These are phyloP conservation scores for Hipparchia semele DNA, from an alignment of 2,888 invertebrate genomes.

Conservation along the genomic window DNA sequence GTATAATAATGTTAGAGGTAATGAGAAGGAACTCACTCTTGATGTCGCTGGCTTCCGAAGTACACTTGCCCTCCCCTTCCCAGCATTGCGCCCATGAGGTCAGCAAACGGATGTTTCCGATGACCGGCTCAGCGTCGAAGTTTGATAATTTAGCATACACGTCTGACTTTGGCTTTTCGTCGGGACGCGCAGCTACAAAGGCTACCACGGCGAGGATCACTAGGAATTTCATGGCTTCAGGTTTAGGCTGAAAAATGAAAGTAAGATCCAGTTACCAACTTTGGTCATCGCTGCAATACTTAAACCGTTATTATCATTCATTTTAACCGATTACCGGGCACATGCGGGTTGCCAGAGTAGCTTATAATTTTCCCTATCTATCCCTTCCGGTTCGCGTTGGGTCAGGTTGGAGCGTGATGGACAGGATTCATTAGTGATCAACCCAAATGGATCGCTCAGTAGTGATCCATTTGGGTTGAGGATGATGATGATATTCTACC, in stretches of 20 bases:
- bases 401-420: no score
- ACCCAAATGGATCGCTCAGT: no score
- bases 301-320: no score
- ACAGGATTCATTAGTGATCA: no score
- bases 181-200: slow-evolving; percentile 47
- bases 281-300: no score
- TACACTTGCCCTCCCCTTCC: slow-evolving; percentile 53
- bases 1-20: no score
- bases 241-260: not conserved
- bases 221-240: slow-evolving; percentile 50
- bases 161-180: slow-evolving; percentile 17
- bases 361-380: no score
- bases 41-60: slow-evolving; percentile 54
- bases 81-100: slow-evolving; percentile 50
- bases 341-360: no score
- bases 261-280: not conserved
- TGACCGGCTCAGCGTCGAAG: slow-evolving; percentile 50
- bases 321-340: no score
- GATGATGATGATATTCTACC: no score
- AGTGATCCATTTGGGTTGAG: no score
- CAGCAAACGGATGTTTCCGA: slow-evolving; percentile 48
- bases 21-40: slow-evolving; percentile 50
- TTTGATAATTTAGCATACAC: slow-evolving; percentile 53
- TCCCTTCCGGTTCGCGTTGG: no score
- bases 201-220: slow-evolving; percentile 47